Evolutionary conservation across 2,113 vertebrate genomes (phyloP), one percentile per base, ranked within the genome.

Genomic region (Chunga burmeisteri): DNA sequence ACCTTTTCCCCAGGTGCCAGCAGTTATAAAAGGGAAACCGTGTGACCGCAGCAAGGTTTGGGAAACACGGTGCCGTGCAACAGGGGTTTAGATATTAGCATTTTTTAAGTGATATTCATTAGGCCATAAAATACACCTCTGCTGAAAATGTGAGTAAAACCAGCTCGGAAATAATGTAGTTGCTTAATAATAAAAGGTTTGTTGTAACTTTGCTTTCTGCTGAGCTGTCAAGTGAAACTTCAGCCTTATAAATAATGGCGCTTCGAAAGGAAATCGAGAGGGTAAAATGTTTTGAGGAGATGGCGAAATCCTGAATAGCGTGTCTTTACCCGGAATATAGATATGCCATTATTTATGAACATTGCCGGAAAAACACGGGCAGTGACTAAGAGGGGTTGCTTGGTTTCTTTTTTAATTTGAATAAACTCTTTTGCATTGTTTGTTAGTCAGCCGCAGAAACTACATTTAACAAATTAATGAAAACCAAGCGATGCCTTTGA

Each of bases 381-480:
- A 53, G n/a, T 26, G 78, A 11, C 42, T 63, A 29, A 66, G 38
- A 56, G 22, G 30, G 16, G 18, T 21, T 50, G 9, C 1, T 25
- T 19, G 0, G 4, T 27, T 34, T 36, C 42, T 27, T 46, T 38
- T 79, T 55, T 16, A 72, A 80, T 96, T 90, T 91, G 49, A 73
- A 85, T 93, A 88, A 88, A 97, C 46, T 52, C 66, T 68, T 96
- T 81, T 32, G 19, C 19, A 18, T 93, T 93, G 71, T 96, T 94
- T 97, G 77, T 93, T 97, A 95, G 94, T 97, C 97, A 96, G 97
- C 90, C 97, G 96, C 96, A 98, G 96, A 98, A 98, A 98, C 98
- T 98, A 90, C 97, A 98, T 97, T 98, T 98, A 98, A 98, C 98
- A 98, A 98, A 99, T 98, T 98, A 99, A 98, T 98, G 98, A 98